phyloP scores from a whole-genome alignment of 2,113 vertebrate species.

The Macaca nemestrina region DNA sequence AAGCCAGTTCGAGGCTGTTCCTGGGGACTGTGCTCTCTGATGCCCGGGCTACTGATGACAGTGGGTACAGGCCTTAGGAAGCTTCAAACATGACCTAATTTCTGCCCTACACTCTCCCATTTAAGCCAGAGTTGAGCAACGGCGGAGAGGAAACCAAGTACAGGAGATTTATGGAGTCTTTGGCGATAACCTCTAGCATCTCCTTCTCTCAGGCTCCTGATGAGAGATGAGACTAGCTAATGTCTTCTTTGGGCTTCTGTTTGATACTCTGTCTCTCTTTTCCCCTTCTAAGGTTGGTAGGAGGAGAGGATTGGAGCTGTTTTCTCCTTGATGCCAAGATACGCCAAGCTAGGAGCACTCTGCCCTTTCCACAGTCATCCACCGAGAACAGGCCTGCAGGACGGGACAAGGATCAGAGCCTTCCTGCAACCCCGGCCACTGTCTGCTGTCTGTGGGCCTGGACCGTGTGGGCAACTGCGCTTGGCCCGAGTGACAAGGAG shows the following conservation, averaged over 20 bases:
- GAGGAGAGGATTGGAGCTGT: conserved; percentile 61
- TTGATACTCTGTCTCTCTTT: conserved; percentile 54
- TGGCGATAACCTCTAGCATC: conserved; percentile 25
- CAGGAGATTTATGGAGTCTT: conserved; percentile 33
- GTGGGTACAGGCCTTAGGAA: background rate
- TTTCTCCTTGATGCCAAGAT: conserved; percentile 64
- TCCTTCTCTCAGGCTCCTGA: conserved; percentile 14
- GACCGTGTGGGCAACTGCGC: conserved; percentile 52
- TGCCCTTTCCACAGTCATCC: background rate
- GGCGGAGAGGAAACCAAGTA: background rate
- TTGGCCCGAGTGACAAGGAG: rapidly evolving
- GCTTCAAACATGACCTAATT: conserved; percentile 59
- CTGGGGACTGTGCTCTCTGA: background rate
- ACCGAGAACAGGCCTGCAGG: conserved; percentile 14
- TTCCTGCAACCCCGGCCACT: background rate
- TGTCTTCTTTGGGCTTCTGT: conserved; percentile 34
- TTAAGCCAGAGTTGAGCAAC: conserved; percentile 19
- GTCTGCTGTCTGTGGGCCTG: background rate
- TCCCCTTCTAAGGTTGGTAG: conserved; percentile 64
- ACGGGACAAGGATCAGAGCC: background rate
- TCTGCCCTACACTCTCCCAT: conserved; percentile 35
- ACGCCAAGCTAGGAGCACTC: conserved; percentile 36
- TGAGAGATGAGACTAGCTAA: conserved; percentile 46
- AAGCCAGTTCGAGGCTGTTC: background rate
- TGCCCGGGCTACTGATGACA: rapidly evolving